Conservation (phyloP, 37 sponge, comb jelly and placozoan genomes). For the Aplysina aerophoba region DNA sequence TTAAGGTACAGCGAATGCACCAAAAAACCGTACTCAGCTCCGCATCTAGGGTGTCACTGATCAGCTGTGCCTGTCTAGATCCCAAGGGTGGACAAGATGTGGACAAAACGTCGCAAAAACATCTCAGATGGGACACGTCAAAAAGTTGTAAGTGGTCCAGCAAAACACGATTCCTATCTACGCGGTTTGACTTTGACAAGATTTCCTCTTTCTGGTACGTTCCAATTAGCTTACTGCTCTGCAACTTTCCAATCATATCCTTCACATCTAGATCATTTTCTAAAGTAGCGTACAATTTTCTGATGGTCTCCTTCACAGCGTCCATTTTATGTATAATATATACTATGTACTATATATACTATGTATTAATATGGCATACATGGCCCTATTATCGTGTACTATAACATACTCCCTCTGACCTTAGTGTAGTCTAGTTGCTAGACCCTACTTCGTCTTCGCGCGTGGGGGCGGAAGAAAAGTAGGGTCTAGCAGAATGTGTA, state of each 20-base stretch:
- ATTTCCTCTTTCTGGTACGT: not conserved
- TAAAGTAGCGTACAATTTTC: slow-evolving; percentile 12
- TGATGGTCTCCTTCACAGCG: not conserved
- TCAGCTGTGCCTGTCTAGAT: not conserved
- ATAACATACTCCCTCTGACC: too few relatives aligned
- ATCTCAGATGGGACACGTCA: not conserved
- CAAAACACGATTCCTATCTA: slow-evolving; percentile 5
- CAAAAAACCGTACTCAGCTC: not conserved
- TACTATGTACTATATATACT: too few relatives aligned
- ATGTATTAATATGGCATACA: too few relatives aligned
- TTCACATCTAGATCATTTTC: slow-evolving; percentile 4
- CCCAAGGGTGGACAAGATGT: slow-evolving; percentile 18
- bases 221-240: not conserved
- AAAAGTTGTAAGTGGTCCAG: slow-evolving; percentile 28
- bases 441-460: too few relatives aligned
- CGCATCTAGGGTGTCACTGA: slow-evolving; percentile 8
- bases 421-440: too few relatives aligned
- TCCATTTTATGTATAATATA: slow-evolving; percentile 24
- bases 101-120: slow-evolving; percentile 22
- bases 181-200: not conserved
- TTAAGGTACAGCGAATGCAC: too few relatives aligned
- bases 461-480: too few relatives aligned
- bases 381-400: too few relatives aligned
- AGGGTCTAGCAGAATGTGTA: too few relatives aligned
- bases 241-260: slow-evolving; percentile 19